These are phyloP conservation scores for Agapostemon virescens DNA, from an alignment of 2,888 invertebrate species.

Conservation along the genomic window DNA sequence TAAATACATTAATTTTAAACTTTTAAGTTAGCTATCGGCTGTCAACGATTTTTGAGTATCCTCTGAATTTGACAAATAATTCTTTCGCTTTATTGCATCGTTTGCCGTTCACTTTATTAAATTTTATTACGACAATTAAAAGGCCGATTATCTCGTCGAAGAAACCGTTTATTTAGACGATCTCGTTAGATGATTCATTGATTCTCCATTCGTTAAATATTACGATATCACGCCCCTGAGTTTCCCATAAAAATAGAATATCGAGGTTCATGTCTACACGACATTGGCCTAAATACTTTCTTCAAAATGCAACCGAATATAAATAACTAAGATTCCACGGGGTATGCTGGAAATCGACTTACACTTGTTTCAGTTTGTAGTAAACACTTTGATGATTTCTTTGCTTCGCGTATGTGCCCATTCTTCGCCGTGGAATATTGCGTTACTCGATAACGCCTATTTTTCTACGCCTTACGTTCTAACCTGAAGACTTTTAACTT, in stretches of 20 bases:
- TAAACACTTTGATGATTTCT: not conserved
- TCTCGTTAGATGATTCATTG: not conserved
- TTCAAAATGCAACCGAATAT: slow-evolving; percentile 49
- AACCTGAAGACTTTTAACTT: not conserved
- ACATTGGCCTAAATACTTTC: slow-evolving; percentile 55
- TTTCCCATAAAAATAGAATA: slow-evolving; percentile 71
- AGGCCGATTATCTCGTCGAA: not conserved
- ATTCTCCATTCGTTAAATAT: not conserved
- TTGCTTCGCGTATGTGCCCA: not conserved
- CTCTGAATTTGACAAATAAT: no score
- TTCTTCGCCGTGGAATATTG: not conserved
- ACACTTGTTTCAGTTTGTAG: not conserved
- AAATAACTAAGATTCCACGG: slow-evolving; percentile 47
- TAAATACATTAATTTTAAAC: no score
- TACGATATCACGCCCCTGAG: slow-evolving; percentile 26
- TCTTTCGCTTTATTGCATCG: no score
- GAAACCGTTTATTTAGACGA: not conserved
- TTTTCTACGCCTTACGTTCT: not conserved
- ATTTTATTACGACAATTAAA: no score
- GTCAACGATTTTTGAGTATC: no score
- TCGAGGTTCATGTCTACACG: slow-evolving; percentile 46
- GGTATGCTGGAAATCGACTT: slow-evolving; percentile 13
- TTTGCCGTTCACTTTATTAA: no score
- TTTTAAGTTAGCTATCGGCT: no score
- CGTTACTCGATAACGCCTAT: not conserved